phyloP scores from a whole-genome alignment of 2,113 vertebrate species.

The Mesocricetus auratus region DNA sequence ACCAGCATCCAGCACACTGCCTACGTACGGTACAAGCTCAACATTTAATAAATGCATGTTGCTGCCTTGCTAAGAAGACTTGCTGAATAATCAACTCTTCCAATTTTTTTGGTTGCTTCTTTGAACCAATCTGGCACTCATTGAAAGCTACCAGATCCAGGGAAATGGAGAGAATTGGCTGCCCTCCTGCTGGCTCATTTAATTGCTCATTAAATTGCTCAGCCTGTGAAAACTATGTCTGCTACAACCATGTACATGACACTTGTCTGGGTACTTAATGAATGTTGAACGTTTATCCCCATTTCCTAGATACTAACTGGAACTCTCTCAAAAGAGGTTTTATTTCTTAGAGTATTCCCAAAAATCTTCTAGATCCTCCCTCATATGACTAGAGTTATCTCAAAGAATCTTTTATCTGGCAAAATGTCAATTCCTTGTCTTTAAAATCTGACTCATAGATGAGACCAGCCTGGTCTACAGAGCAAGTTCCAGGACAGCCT shows the following conservation, averaged over 20 bases:
- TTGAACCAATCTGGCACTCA: neutral
- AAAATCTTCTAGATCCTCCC: constrained; percentile 15
- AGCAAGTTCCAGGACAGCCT: no score
- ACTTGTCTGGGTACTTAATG: neutral
- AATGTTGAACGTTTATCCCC: neutral
- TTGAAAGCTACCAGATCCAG: neutral
- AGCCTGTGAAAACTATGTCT: neutral
- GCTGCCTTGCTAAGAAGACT: neutral
- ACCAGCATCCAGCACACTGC: neutral
- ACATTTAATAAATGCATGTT: constrained; percentile 21
- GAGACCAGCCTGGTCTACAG: no score
- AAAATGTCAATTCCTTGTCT: constrained; percentile 82
- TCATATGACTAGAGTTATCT: constrained; percentile 66
- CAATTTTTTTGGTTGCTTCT: neutral
- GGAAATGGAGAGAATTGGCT: neutral
- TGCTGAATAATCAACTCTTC: neutral
- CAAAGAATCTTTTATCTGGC: constrained; percentile 77
- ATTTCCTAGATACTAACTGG: constrained; percentile 21
- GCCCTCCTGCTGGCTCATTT: neutral
- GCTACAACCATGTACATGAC: neutral
- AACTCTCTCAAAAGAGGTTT: constrained; percentile 51
- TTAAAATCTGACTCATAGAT: constrained; percentile 79
- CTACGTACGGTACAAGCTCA: neutral
- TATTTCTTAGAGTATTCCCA: constrained; percentile 23
- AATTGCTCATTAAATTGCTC: neutral